These are phyloP conservation scores for Cyprinodon tularosa DNA, from an alignment of 2,113 vertebrate species.

Conservation along the genomic window DNA sequence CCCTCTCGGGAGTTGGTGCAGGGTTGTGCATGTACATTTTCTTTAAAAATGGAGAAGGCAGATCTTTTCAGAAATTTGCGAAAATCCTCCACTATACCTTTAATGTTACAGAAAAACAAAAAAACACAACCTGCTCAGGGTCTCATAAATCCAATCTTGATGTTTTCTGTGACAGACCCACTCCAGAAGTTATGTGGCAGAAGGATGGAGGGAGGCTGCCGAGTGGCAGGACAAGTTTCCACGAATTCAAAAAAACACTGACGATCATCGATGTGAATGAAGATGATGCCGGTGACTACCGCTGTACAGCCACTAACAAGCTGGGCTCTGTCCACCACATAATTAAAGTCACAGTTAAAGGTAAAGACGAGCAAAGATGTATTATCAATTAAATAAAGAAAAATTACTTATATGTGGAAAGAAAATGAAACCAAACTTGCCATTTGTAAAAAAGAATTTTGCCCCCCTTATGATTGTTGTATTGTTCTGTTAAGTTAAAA, in stretches of 20 bases:
- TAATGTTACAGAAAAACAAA: neutral
- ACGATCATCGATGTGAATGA: conserved; percentile 88
- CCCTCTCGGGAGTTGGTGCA: too few relatives aligned
- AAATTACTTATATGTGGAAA: neutral
- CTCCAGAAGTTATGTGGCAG: conserved; percentile 89
- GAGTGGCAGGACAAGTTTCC: conserved; percentile 80
- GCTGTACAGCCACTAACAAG: conserved; percentile 87
- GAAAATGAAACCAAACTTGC: too few relatives aligned
- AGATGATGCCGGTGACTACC: conserved; percentile 90
- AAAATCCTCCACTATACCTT: too few relatives aligned
- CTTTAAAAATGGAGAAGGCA: too few relatives aligned
- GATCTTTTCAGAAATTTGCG: too few relatives aligned
- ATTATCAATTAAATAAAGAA: neutral
- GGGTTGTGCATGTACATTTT: too few relatives aligned
- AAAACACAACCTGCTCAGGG: rapidly evolving
- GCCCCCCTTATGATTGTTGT: too few relatives aligned
- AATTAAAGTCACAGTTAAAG: conserved; percentile 93
- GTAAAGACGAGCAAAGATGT: conserved; percentile 64
- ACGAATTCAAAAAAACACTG: conserved; percentile 90
- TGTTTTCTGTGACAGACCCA: conserved; percentile 81
- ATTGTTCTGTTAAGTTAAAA: too few relatives aligned
- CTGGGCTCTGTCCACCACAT: conserved; percentile 84
- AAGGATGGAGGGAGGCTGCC: conserved; percentile 89
- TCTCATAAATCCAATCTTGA: neutral
- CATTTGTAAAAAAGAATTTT: neutral